Conservation (phyloP, 2,113 vertebrate genomes). For the Laterallus jamaicensis region DNA sequence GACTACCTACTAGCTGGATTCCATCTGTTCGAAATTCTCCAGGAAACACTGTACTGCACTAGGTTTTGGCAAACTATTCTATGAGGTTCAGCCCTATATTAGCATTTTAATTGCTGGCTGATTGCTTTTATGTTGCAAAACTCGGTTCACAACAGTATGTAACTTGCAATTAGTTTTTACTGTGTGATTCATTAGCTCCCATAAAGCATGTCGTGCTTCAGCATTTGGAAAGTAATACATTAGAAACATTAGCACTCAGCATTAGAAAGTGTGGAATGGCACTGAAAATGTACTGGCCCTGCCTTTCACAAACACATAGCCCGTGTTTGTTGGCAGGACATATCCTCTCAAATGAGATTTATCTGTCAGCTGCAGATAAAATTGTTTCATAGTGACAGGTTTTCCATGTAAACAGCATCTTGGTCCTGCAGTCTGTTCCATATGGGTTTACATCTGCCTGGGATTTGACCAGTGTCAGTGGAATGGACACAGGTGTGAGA, state of each 20-base stretch:
- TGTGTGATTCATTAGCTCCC: conserved; percentile 68
- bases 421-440: background rate
- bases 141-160: conserved; percentile 45
- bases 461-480: fast-evolving
- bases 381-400: background rate
- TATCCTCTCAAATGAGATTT: background rate
- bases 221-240: conserved; percentile 62
- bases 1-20: conserved; percentile 28
- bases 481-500: background rate
- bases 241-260: background rate
- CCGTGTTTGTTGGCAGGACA: background rate
- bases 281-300: background rate
- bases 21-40: conserved; percentile 39
- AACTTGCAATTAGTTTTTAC: conserved; percentile 74
- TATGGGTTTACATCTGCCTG: background rate
- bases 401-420: background rate
- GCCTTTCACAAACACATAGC: background rate
- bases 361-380: conserved; percentile 2
- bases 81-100: conserved; percentile 54
- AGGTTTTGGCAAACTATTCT: conserved; percentile 39
- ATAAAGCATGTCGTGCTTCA: conserved; percentile 55
- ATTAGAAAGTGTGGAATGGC: background rate
- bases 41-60: background rate
- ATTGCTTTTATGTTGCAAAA: conserved; percentile 71
- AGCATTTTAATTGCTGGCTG: conserved; percentile 78